phyloP scores from a whole-genome alignment of 2,797 vertebrate species.

The Pangasius sanitwongsei region DNA sequence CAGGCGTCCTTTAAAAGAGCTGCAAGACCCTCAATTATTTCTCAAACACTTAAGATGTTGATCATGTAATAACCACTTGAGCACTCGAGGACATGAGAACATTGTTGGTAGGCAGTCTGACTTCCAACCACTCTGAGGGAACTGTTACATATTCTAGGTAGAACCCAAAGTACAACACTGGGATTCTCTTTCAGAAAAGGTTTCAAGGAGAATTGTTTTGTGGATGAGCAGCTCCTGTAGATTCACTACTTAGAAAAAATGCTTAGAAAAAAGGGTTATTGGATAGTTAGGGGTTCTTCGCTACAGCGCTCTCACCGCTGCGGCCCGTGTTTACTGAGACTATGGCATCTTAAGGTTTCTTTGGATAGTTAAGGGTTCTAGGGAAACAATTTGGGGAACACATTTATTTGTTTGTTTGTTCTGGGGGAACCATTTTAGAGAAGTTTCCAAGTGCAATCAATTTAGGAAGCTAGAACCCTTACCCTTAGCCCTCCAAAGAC shows the following conservation, averaged over 20 bases:
- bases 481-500: too few relatives aligned
- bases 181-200: background rate
- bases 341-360: too few relatives aligned
- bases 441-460: too few relatives aligned
- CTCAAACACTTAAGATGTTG: background rate
- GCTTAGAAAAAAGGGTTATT: too few relatives aligned
- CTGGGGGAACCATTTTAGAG: too few relatives aligned
- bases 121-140: background rate
- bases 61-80: background rate
- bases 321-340: background rate
- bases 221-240: background rate
- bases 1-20: constrained; percentile 39
- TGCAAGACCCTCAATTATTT: constrained; percentile 34
- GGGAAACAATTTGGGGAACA: too few relatives aligned
- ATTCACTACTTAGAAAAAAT: too few relatives aligned
- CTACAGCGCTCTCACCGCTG: too few relatives aligned
- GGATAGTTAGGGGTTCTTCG: background rate
- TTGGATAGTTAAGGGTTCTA: too few relatives aligned
- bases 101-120: background rate
- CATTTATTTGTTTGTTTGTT: too few relatives aligned
- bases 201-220: background rate
- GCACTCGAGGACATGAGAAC: background rate
- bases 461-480: too few relatives aligned
- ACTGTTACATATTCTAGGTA: background rate
- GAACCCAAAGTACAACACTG: background rate